Evolutionary conservation across 2,797 vertebrate species (phyloP), one percentile per base, ranked within the genome.

Genomic region (Euphonia xanthogaster): DNA sequence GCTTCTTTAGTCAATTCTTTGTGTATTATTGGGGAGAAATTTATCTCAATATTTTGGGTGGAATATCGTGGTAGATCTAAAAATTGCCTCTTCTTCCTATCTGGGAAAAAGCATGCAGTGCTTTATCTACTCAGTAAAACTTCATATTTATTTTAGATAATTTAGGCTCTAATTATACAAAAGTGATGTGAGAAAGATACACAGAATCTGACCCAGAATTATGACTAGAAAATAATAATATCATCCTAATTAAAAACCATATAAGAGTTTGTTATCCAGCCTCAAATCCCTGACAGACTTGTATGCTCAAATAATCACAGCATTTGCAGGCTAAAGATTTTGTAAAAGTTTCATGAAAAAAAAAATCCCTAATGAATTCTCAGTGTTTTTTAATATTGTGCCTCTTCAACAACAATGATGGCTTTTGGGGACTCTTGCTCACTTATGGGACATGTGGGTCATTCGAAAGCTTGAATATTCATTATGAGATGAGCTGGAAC

Each of bases 401-500:
- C 74, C 54, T 96, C 77, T 94, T 84, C 78, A 93, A 48, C 45
- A 47, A 62, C 80, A 85, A 30, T 58, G 71, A 90, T 74, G 81
- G 88, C 75, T 96, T 95, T 89, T 47, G 86, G 93, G 92, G 81
- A 79, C 86, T 94, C 78, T 93, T 89, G 92, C 61, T 93, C 75
- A 92, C 84, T 95, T 96, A 92, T 93, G 92, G 84, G 93, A 95
- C 78, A 50, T 93, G 86, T 89, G 93, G 94, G 95, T 97, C 94
- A 87, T 95, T 95, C 7, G 0, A 85, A 95, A 92, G 71, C 93
- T 91, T 93, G 86, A 97, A 95, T 93, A 94, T 94, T 94, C 92
- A 89, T 94, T 89, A 87, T 61, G 84, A 96, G 94, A 97, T 96
- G 93, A 95, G 95, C 88, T 94, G 92, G 84, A 96, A 96, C 92